Evolutionary conservation across 2,113 vertebrate genomes (phyloP).

Genomic region (Chaetodon auriga): DNA sequence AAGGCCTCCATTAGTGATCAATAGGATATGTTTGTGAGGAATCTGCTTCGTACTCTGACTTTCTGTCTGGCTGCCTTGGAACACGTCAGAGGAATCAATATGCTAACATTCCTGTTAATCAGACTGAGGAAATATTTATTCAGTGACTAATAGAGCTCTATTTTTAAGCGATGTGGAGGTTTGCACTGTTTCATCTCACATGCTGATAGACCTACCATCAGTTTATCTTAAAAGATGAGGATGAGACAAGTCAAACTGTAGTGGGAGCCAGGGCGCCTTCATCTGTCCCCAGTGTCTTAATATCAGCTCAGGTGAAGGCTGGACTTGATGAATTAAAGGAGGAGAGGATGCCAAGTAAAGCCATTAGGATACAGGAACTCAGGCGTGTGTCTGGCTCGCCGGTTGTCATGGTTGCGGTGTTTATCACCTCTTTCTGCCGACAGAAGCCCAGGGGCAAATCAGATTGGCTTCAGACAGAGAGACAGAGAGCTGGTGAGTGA

Average conservation of each 20-base stretch:
- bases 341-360: slow-evolving; percentile 69
- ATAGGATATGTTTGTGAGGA: slow-evolving; percentile 42
- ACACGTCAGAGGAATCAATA: slow-evolving; percentile 52
- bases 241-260: slow-evolving; percentile 41
- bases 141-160: slow-evolving; percentile 47
- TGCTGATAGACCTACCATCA: slow-evolving; percentile 24
- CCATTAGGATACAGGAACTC: slow-evolving; percentile 71
- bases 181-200: slow-evolving; percentile 49
- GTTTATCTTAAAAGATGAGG: slow-evolving; percentile 47
- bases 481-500: slow-evolving; percentile 66
- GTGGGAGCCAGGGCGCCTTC: slow-evolving; percentile 25
- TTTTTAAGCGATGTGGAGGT: slow-evolving; percentile 38
- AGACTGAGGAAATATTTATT: slow-evolving; percentile 52
- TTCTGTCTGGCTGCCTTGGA: slow-evolving; percentile 32
- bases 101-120: slow-evolving; percentile 54
- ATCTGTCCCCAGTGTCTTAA: slow-evolving; percentile 43
- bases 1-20: slow-evolving; percentile 54
- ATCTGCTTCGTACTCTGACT: slow-evolving; percentile 45
- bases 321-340: slow-evolving; percentile 67
- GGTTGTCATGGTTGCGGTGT: slow-evolving; percentile 84
- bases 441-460: slow-evolving; percentile 81
- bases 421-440: slow-evolving; percentile 81
- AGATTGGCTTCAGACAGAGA: slow-evolving; percentile 79
- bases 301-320: slow-evolving; percentile 68
- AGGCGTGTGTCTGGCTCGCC: slow-evolving; percentile 65